Evolutionary conservation across 1,140 invertebrate genomes (phyloP), one percentile per base, ranked within the genome.

Genomic region (Cephus cinctus): DNA sequence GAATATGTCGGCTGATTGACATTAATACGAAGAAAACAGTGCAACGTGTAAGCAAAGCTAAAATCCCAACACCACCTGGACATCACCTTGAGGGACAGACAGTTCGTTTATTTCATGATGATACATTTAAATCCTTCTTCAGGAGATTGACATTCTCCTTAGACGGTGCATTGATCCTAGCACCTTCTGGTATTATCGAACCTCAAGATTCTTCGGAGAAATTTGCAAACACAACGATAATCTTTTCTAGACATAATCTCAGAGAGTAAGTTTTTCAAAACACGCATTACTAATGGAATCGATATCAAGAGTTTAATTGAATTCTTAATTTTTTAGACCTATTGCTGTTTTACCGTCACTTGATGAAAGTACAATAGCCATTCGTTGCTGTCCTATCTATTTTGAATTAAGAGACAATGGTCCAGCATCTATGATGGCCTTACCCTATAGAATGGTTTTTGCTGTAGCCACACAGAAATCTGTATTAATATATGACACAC

Each of bases 41-140:
- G n/a, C 81, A 86, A 25, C 79, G 86, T 27, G 83, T 89, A 12
- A 79, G 78, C 55, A 92, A 89, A 71, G 81, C 86, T 5, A 77
- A 75, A 16, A 74, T 89, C 22, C 86, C 86, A 1, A 83, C 86
- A 6, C 76, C 83, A 2, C 45, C 73, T 6, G 73, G 70, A 1
- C 80, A 86, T 61, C 68, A 79, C 2, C 59, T 87, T n/a, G 77
- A 83, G 47, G 79, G 80, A 0, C 83, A 85, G 57, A 73, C 73
- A 40, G 76, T 86, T 3, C 80, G 87, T 36, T 78, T 97, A 22
- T 98, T 93, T 69, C 87, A 96, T 63, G 96, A 98, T 71, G 95
- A 98, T 66, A 96, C 94, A 1, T 83, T 98, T 35, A 90, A 94
- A 67, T 94, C 94, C 2, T 98, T 93, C 73, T 98, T 92, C 64